Conservation (phyloP, 1,140 invertebrate genomes). For the Goniozus legneri region DNA sequence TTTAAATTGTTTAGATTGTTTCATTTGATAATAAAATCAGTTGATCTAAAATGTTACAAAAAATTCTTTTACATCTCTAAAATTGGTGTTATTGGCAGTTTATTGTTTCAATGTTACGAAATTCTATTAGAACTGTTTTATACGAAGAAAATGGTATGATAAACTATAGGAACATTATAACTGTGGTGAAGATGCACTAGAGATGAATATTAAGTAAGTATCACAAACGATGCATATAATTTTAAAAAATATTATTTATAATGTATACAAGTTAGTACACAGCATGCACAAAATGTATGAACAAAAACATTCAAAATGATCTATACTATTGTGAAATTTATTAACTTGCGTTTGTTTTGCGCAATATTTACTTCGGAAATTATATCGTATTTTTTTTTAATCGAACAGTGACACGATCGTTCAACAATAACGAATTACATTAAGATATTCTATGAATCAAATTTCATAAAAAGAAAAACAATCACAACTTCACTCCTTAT, state of each 20-base stretch:
- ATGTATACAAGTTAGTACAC: background rate
- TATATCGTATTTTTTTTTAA: no score
- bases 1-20: constrained; percentile 26
- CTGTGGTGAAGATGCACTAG: constrained; percentile 9
- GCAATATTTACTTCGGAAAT: no score
- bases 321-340: no score
- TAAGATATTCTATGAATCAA: background rate
- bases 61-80: constrained; percentile 28
- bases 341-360: no score
- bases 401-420: no score
- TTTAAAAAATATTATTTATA: constrained; percentile 4
- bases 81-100: constrained; percentile 24
- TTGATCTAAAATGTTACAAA: constrained; percentile 34
- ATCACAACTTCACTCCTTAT: background rate
- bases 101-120: constrained; percentile 45
- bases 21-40: no score
- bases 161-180: constrained; percentile 21
- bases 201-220: constrained; percentile 4
- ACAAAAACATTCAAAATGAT: constrained; percentile 5
- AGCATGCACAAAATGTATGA: no score
- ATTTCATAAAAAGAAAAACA: background rate
- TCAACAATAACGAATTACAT: no score
- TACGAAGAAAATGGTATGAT: background rate
- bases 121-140: constrained; percentile 5
- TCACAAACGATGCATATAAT: background rate